Conservation (phyloP, 2,797 vertebrate genomes). For the Mareca penelope region DNA sequence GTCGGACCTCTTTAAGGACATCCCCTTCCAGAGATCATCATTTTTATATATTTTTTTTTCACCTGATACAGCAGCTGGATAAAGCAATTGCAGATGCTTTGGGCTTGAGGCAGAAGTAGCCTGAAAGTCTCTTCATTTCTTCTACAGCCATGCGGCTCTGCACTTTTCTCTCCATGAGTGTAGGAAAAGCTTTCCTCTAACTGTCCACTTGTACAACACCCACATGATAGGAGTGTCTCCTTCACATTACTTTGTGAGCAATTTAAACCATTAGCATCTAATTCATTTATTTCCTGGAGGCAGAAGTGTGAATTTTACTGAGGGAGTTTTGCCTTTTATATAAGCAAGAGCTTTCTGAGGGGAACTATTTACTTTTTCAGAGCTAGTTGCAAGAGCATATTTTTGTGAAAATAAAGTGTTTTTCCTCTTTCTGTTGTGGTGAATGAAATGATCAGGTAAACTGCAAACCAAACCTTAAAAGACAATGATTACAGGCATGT, state of each 20-base stretch:
- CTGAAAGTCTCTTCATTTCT: not conserved
- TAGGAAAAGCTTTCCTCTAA: not conserved
- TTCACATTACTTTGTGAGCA: not conserved
- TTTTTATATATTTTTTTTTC: not conserved
- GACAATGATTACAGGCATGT: not conserved
- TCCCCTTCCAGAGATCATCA: rapidly evolving
- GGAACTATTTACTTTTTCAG: not conserved
- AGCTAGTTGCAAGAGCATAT: not conserved
- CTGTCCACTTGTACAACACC: not conserved
- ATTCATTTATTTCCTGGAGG: not conserved
- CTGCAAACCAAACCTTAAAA: not conserved
- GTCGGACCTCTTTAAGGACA: not conserved
- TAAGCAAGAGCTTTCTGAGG: not conserved
- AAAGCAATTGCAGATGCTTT: not conserved
- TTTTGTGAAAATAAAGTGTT: not conserved
- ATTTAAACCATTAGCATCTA: not conserved
- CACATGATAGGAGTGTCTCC: not conserved
- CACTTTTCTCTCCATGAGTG: not conserved
- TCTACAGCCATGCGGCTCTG: not conserved
- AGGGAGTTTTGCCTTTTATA: not conserved
- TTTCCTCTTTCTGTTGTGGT: not conserved
- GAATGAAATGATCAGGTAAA: not conserved
- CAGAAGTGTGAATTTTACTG: not conserved
- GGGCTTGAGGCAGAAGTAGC: not conserved
- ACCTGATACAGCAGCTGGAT: not conserved